Conservation (phyloP, 1,140 invertebrate species). For the Thaumetopoea pityocampa region DNA sequence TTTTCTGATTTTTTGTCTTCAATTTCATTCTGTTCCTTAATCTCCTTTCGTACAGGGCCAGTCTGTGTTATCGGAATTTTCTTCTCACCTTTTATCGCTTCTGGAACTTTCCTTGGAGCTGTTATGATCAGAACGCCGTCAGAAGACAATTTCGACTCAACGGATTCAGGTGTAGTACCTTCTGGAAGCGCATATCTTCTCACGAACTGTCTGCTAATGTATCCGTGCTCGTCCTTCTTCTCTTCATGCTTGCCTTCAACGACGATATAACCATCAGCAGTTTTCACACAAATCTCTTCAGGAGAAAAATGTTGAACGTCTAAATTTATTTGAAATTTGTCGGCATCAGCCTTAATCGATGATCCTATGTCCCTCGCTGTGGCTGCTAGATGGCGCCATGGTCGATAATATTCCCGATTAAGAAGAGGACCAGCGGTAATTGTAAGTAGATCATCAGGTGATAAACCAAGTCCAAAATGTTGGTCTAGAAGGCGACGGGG, state of each 20-base stretch:
- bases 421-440: slow-evolving; percentile 39
- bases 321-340: slow-evolving; percentile 78
- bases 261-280: slow-evolving; percentile 80
- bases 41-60: slow-evolving; percentile 72
- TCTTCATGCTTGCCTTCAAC: slow-evolving; percentile 84
- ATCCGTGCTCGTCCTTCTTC: slow-evolving; percentile 78
- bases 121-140: slow-evolving; percentile 86
- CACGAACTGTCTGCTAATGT: slow-evolving; percentile 79
- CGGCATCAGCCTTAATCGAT: slow-evolving; percentile 55
- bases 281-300: slow-evolving; percentile 86
- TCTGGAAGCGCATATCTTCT: slow-evolving; percentile 78
- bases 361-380: slow-evolving; percentile 45
- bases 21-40: slow-evolving; percentile 48
- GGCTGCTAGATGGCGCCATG: slow-evolving; percentile 68
- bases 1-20: slow-evolving; percentile 24
- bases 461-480: slow-evolving; percentile 77
- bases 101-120: slow-evolving; percentile 79
- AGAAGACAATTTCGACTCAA: slow-evolving; percentile 83
- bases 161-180: slow-evolving; percentile 81
- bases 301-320: slow-evolving; percentile 87
- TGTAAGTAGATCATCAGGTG: slow-evolving; percentile 73
- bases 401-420: slow-evolving; percentile 66
- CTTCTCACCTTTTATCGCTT: slow-evolving; percentile 76
- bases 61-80: slow-evolving; percentile 80
- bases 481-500: slow-evolving; percentile 59